Percentiles rank a stretch among this genome's conserved stretches.
Conservation (phyloP, 2,797 vertebrate species). For the Sebastes baramenuke region DNA sequence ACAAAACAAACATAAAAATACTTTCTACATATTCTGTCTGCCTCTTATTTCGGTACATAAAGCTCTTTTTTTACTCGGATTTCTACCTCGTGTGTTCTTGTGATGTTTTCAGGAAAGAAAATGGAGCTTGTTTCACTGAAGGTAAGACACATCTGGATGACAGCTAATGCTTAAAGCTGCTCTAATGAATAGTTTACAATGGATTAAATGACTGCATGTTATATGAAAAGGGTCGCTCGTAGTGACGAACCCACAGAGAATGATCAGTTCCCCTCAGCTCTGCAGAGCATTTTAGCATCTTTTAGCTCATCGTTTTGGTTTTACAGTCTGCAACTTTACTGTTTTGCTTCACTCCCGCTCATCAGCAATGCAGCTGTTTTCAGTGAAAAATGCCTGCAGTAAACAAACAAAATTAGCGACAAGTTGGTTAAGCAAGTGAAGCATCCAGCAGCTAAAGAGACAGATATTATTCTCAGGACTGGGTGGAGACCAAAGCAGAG, state of each 20-base stretch:
- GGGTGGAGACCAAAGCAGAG: background rate
- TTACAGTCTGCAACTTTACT: background rate
- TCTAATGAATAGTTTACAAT: background rate
- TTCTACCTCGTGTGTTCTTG: background rate
- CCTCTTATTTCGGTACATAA: constrained; percentile 12
- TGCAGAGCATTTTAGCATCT: background rate
- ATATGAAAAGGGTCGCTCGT: background rate
- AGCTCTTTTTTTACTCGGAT: background rate
- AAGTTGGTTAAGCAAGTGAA: background rate
- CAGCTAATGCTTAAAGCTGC: background rate
- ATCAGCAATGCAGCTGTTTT: background rate
- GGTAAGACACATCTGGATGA: constrained; percentile 31
- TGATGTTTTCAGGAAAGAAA: constrained; percentile 32
- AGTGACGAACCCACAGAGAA: background rate
- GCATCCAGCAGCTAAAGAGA: background rate
- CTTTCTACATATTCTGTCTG: constrained; percentile 3
- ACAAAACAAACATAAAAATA: constrained; percentile 24
- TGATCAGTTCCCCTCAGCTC: background rate
- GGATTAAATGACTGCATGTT: background rate
- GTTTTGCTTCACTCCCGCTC: background rate
- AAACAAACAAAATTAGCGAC: background rate
- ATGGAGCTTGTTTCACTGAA: constrained; percentile 15
- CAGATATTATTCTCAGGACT: background rate
- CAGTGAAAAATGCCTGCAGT: background rate
- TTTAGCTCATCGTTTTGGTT: background rate